These are phyloP conservation scores for Rhynchomys soricoides DNA, from an alignment of 2,113 vertebrate species.

Conservation along the genomic window DNA sequence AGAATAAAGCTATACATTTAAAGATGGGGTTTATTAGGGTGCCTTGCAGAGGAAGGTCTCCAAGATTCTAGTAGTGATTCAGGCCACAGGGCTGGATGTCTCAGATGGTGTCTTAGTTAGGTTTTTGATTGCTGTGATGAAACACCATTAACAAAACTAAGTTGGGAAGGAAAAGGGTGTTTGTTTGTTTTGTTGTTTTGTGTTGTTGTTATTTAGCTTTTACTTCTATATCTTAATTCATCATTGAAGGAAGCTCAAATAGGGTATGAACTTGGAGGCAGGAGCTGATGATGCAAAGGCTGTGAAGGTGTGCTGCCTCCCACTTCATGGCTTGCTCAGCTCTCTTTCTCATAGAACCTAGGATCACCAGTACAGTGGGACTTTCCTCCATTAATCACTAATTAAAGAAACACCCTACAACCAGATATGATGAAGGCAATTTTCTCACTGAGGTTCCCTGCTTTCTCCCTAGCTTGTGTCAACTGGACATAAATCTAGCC, in stretches of 20 bases:
- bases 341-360: neutral
- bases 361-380: neutral
- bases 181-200: too few relatives aligned
- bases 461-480: neutral
- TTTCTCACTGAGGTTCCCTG: neutral
- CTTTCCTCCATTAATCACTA: neutral
- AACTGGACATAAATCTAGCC: neutral
- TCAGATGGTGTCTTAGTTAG: neutral
- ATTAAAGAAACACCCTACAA: neutral
- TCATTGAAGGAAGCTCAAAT: neutral
- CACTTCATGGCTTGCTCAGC: neutral
- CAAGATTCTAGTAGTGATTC: neutral
- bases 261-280: neutral
- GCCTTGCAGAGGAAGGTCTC: neutral
- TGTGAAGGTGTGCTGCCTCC: neutral
- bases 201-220: neutral
- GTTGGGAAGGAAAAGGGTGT: neutral
- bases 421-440: neutral
- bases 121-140: neutral
- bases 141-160: neutral
- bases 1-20: neutral
- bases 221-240: neutral
- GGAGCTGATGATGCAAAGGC: neutral
- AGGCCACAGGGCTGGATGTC: neutral
- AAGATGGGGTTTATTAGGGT: neutral